Conservation (phyloP, 2,113 vertebrate species). For the Scopus umbretta region DNA sequence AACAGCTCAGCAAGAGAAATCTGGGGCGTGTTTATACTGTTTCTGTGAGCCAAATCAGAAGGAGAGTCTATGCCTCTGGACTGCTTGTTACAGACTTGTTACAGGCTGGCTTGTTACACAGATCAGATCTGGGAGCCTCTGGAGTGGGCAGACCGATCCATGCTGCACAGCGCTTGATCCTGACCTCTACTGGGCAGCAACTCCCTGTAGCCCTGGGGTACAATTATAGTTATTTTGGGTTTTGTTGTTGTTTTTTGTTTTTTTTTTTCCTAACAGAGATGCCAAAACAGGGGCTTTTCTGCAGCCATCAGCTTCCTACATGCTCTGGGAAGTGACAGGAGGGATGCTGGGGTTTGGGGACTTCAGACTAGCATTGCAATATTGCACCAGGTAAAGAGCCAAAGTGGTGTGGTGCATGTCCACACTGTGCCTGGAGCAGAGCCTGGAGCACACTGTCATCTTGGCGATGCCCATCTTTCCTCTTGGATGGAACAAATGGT, state of each 20-base stretch:
- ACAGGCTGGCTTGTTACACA: neutral
- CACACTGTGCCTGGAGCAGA: neutral
- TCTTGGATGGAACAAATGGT: neutral
- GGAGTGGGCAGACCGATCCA: neutral
- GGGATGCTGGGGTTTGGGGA: neutral
- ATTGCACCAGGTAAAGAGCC: neutral
- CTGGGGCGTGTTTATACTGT: neutral
- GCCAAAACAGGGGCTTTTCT: neutral
- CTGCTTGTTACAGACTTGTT: neutral
- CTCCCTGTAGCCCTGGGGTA: neutral
- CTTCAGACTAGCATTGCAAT: neutral
- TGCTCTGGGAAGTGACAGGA: neutral
- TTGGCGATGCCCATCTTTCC: neutral
- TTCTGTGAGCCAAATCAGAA: neutral
- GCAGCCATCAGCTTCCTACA: neutral
- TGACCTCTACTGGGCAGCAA: neutral
- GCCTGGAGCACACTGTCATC: neutral
- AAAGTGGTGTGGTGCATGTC: neutral
- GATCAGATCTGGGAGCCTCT: neutral
- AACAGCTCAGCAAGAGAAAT: neutral
- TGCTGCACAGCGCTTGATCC: neutral
- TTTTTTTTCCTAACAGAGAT: neutral
- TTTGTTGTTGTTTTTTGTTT: no score
- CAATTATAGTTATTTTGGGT: neutral
- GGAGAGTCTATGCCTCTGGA: neutral